Base-by-base conservation (phyloP, 1,140 invertebrate species). In the Coptotermes formosanus region DNA sequence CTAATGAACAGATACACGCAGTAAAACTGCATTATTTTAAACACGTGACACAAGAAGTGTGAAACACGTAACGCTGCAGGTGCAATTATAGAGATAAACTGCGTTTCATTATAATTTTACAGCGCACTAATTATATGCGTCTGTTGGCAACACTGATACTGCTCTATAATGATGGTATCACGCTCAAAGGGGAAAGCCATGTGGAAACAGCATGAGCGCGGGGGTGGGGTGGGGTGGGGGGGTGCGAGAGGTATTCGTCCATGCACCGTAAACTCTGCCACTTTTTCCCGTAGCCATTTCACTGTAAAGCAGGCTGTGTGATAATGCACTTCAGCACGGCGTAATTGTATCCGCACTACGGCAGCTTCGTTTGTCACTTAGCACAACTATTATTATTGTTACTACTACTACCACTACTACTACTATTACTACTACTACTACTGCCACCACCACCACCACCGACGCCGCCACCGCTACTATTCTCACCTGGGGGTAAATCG, bases 21-120 rank as follows among this genome's bases (percentile, higher is more conserved):
- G n/a, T 1, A 75, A 64, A 75, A 75, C n/a, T n/a, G 64, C 1
- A n/a, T 75, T 25, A 55, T 55, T n/a, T 75, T 30, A 75, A 30
- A 55, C n/a, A 30, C 1, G 25, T 75, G 14, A n/a, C n/a, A 75
- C 19, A 64, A 64, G 30, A 75, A 1, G 64, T 75, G 64, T n/a
- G 64, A 75, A 75, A 75, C 64, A 25, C 14, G 64, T 75, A 30
- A n/a, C 4, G n/a, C 64, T 25, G 64, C 14, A 75, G 25, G 64
- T n/a, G 25, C 25, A 64, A n/a, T n/a, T 75, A 75, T 75, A 1
- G 19, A 75, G 64, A 75, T 75, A 75, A 75, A 75, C 30, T 75
- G 30, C 30, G 64, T 75, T 75, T 75, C 64, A 75, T 30, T 75
- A 75, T 75, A 75, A 16, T 75, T 75, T 75, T n/a, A 75, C n/a